phyloP scores from a whole-genome alignment of 2,888 invertebrate species.

The Drosophila prostipennis region DNA sequence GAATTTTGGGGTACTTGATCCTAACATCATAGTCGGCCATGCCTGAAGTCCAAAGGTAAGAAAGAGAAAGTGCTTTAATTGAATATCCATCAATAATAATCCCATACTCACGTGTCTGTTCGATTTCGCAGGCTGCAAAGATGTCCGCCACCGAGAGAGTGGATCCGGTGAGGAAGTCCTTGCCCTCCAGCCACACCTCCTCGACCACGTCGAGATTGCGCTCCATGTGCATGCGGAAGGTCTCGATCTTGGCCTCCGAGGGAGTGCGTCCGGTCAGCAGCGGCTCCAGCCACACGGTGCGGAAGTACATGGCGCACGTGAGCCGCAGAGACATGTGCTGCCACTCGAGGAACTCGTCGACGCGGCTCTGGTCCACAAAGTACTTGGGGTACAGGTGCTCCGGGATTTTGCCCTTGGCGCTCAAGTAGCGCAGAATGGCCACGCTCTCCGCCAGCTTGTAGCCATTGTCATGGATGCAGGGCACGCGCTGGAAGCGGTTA shows the following conservation, averaged over 20 bases:
- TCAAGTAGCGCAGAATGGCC: conserved; percentile 87
- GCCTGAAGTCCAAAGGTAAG: conserved; percentile 84
- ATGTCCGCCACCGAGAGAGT: conserved; percentile 90
- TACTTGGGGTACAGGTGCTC: conserved; percentile 89
- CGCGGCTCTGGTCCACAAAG: conserved; percentile 86
- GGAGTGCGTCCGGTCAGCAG: conserved; percentile 84
- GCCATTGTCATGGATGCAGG: conserved; percentile 89
- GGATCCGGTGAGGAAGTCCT: conserved; percentile 86
- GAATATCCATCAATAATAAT: background rate
- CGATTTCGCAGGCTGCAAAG: conserved; percentile 90
- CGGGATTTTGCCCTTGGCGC: conserved; percentile 80
- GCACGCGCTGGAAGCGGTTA: conserved; percentile 88
- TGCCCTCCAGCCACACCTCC: conserved; percentile 86
- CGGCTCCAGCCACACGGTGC: conserved; percentile 85
- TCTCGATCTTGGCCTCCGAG: conserved; percentile 83
- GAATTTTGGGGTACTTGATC: conserved; percentile 86
- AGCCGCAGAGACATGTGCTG: conserved; percentile 87
- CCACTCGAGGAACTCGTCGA: conserved; percentile 91
- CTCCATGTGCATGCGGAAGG: conserved; percentile 85
- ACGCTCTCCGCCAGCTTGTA: conserved; percentile 89
- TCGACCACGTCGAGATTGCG: conserved; percentile 86
- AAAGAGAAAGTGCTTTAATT: too few relatives aligned
- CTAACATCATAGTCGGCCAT: conserved; percentile 88
- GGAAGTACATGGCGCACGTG: conserved; percentile 86
- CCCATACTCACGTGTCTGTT: conserved; percentile 88